Base-by-base conservation (phyloP, 2,113 vertebrate genomes). In the Mohoua ochrocephala region DNA sequence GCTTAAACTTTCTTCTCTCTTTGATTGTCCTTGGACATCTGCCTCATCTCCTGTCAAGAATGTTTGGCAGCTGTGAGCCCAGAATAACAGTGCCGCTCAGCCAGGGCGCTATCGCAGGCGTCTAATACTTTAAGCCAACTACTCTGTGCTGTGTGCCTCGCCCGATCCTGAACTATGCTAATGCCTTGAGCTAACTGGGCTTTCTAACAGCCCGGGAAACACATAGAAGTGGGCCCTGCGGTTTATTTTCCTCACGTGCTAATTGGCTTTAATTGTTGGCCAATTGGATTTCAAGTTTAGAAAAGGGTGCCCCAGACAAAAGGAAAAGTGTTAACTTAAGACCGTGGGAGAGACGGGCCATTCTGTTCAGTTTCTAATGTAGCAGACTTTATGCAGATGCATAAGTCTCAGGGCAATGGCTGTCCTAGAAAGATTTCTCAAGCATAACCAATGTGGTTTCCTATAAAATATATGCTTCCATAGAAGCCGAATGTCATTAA, bases 1-100 rank as follows among this genome's bases (percentile, higher is more conserved):
- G 98, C 98, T 99, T 99, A 99, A 99, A 99, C 98, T 98, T 99
- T 98, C 98, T 98, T 98, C 98, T 98, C 97, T 96, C 99, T 99
- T 99, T 99, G 99, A 99, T 99, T 99, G 98, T 98, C 98, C 98
- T 99, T 99, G 99, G 99, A 99, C 99, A 99, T 99, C 99, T 99
- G 99, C 99, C 99, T 98, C 98, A 98, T 98, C 99, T 99, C 98
- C 98, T 98, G 98, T 99, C 98, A 99, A 99, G 99, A 99, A 99
- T 99, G 98, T 98, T 98, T 98, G 99, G 98, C 99, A 99, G 99
- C 99, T 99, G 99, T 98, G 98, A 98, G 99, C 98, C 98, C 98
- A 98, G 98, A 99, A 99, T 99, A 99, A 99, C 99, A 98, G 97
- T 94, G 98, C 98, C 61, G 97, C 98, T 98, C 98, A 98, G 97